These are phyloP conservation scores for Arenaria interpres DNA, from an alignment of 2,113 vertebrate species.

Conservation along the genomic window DNA sequence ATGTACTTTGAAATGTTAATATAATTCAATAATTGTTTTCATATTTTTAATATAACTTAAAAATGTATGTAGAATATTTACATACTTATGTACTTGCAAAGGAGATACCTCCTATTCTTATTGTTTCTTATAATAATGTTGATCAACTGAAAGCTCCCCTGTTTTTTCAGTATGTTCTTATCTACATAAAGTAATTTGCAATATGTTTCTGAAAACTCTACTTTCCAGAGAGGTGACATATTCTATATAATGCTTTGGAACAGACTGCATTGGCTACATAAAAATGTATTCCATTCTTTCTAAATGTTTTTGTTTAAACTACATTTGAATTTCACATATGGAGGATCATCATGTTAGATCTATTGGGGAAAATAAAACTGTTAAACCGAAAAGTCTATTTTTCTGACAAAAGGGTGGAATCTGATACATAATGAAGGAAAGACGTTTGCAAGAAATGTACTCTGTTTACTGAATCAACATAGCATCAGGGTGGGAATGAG, in stretches of 20 bases:
- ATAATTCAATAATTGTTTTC: not conserved
- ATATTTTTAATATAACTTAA: not conserved
- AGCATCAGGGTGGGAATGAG: not conserved
- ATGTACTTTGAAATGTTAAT: not conserved
- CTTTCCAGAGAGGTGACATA: not conserved
- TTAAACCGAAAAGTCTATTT: not conserved
- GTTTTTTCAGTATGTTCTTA: slow-evolving; percentile 1
- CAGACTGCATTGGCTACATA: slow-evolving; percentile 25
- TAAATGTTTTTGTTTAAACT: slow-evolving; percentile 37
- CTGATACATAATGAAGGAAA: slow-evolving; percentile 24
- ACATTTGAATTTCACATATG: slow-evolving; percentile 56
- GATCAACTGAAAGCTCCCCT: not conserved
- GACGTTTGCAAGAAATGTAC: not conserved
- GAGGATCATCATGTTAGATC: slow-evolving; percentile 12
- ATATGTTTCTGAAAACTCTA: slow-evolving; percentile 12
- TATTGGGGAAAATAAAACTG: slow-evolving; percentile 50
- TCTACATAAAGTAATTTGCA: slow-evolving; percentile 22
- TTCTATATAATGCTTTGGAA: not conserved
- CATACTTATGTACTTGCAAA: not conserved
- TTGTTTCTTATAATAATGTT: not conserved
- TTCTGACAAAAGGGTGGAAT: not conserved
- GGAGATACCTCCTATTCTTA: not conserved
- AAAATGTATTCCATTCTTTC: slow-evolving; percentile 25
- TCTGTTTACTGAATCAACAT: not conserved
- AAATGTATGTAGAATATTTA: not conserved